Evolutionary conservation across 92 coral and sea anemone genomes (phyloP).

Genomic region (Phymanthus crucifer): DNA sequence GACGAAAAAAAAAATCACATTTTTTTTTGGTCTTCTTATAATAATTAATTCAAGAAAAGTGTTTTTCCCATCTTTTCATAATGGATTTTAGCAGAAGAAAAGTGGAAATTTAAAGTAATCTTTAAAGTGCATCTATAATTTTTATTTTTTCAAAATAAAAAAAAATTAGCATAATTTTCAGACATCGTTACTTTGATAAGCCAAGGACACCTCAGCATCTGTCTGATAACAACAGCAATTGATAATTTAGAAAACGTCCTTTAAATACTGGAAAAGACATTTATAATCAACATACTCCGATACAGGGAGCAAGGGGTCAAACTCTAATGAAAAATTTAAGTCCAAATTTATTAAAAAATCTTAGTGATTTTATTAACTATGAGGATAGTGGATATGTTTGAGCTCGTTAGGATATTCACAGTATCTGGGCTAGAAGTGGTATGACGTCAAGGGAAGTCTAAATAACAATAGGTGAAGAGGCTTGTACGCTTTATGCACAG

Average conservation of each 20-base stretch:
- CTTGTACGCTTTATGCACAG: no score
- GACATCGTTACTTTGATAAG: background rate
- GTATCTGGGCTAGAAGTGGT: background rate
- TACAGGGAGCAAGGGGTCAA: background rate
- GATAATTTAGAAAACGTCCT: background rate
- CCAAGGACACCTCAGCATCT: background rate
- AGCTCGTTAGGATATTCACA: background rate
- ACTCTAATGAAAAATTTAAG: background rate
- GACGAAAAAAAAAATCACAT: no score
- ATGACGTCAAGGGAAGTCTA: slow-evolving; percentile 30
- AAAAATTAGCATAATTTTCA: background rate
- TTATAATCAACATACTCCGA: background rate
- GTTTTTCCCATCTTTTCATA: no score
- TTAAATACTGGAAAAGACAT: background rate
- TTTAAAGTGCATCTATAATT: no score
- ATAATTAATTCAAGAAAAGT: no score
- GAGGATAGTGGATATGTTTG: background rate
- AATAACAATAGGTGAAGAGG: background rate
- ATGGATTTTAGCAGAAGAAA: no score
- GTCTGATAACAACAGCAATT: background rate
- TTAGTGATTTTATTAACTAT: background rate
- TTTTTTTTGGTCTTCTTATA: no score
- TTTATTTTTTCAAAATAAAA: no score
- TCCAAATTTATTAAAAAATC: background rate
- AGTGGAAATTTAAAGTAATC: no score